Conservation (phyloP, 1,140 invertebrate species). For the Drosophila tsacasi region DNA sequence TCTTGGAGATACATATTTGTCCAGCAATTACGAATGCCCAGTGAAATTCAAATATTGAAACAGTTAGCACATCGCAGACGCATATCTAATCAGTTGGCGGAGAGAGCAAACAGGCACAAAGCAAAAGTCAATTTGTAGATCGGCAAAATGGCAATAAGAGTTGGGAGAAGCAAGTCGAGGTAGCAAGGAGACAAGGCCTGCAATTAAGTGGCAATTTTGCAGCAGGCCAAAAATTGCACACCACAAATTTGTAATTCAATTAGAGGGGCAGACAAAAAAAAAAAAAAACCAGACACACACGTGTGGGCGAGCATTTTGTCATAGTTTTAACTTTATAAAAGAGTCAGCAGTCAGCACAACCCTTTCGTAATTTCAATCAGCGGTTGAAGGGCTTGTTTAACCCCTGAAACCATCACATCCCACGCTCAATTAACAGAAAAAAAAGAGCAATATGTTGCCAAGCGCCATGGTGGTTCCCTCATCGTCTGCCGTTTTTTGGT, state of each 20-base stretch:
- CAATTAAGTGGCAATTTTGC: conserved; percentile 16
- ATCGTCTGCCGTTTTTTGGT: conserved; percentile 20
- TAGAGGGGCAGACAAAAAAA: conserved; percentile 12
- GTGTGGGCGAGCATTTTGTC: conserved; percentile 29
- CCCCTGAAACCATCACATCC: conserved; percentile 27
- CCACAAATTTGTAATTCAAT: conserved; percentile 41
- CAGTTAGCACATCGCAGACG: conserved; percentile 47
- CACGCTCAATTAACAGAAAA: conserved; percentile 37
- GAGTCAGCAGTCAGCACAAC: not conserved
- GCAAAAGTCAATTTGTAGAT: conserved; percentile 53
- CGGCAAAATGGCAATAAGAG: conserved; percentile 4
- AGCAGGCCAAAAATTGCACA: conserved; percentile 12
- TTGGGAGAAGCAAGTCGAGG: not conserved
- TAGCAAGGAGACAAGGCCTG: not conserved
- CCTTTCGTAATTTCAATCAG: conserved; percentile 24
- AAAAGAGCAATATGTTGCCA: conserved; percentile 25
- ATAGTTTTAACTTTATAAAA: conserved; percentile 29
- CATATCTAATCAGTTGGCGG: conserved; percentile 41
- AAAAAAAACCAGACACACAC: not conserved
- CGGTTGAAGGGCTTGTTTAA: conserved; percentile 42
- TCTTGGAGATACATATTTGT: conserved; percentile 39
- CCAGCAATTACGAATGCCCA: conserved; percentile 58
- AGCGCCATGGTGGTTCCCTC: conserved; percentile 36
- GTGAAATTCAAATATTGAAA: conserved; percentile 60
- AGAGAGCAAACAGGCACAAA: conserved; percentile 42